phyloP scores from a whole-genome alignment of 2,113 vertebrate genomes.

The Ascaphus truei region DNA sequence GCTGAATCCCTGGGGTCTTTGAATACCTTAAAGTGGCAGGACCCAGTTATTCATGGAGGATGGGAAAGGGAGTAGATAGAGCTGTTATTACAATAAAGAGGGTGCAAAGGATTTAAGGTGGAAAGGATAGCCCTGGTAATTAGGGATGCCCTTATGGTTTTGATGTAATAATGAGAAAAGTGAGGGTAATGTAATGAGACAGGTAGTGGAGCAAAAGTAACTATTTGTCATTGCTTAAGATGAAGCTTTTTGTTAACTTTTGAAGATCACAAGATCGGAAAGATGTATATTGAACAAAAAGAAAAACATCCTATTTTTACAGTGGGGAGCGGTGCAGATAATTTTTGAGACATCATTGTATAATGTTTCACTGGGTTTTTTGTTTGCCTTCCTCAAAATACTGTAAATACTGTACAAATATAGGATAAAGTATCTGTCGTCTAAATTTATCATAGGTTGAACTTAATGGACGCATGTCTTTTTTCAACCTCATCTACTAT shows the following conservation, averaged over 20 bases:
- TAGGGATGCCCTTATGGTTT: neutral
- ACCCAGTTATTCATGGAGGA: neutral
- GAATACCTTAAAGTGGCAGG: constrained; percentile 15
- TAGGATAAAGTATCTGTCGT: too few relatives aligned
- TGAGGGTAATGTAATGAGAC: neutral
- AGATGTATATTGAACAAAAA: too few relatives aligned
- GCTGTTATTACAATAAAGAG: neutral
- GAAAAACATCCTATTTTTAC: too few relatives aligned
- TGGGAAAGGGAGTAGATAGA: neutral
- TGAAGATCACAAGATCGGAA: too few relatives aligned
- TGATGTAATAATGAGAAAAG: neutral
- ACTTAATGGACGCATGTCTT: too few relatives aligned
- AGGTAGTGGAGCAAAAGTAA: neutral
- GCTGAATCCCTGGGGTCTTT: neutral
- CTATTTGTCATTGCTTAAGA: neutral
- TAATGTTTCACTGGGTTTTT: too few relatives aligned
- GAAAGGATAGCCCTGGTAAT: neutral
- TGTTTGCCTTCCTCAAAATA: too few relatives aligned
- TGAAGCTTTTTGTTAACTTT: neutral
- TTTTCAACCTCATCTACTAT: too few relatives aligned
- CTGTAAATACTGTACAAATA: too few relatives aligned
- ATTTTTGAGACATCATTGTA: too few relatives aligned
- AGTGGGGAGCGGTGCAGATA: too few relatives aligned
- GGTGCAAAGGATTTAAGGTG: neutral
- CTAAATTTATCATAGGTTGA: too few relatives aligned